Evolutionary conservation across 2,797 vertebrate species (phyloP), one percentile per base, ranked within the genome.

Genomic region (Heliangelus exortis): DNA sequence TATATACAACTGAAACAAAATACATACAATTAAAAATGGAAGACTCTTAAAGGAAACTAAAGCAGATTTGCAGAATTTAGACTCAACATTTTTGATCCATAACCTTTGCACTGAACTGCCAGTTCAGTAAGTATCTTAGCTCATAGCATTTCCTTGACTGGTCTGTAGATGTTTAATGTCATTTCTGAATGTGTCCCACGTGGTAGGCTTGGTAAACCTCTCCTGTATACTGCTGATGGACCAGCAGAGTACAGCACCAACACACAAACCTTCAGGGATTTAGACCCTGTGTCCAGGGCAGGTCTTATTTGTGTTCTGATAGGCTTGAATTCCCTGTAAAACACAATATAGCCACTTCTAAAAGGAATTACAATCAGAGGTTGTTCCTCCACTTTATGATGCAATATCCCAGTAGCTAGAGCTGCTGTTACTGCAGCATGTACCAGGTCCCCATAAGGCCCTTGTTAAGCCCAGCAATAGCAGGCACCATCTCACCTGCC

Each of bases 91-190:
- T 78, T 78, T 61, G 9, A 48, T 69, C 16, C 25, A 62, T 87
- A 73, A 7, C 2, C 9, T 28, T 67, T 9, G 4, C 41, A 63
- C 23, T 54, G n/a, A 71, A 68, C 7, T 68, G 9, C 18, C 26
- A 14, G 5, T 78, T 90, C 31, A 77, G 15, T 12, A 80, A 65
- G 18, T 36, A 28, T 47, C 26, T 58, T 69, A 84, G 76, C 17
- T 31, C 5, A 5, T 12, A 43, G 4, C 10, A 1, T 54, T 67
- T 85, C 14, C 25, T 86, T 0, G 0, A 11, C 10, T 39, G 15
- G 4, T 33, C 12, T 80, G 12, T 28, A 67, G 83, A 23, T 4
- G 10, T 81, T 87, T 80, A 62, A 34, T 10, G 28, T 3, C 28
- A 7, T 74, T 85, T 84, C 57, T 77, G 36, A 21, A 31, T 0